These are phyloP conservation scores for Hyla sarda DNA, from an alignment of 2,113 vertebrate genomes.

Conservation along the genomic window DNA sequence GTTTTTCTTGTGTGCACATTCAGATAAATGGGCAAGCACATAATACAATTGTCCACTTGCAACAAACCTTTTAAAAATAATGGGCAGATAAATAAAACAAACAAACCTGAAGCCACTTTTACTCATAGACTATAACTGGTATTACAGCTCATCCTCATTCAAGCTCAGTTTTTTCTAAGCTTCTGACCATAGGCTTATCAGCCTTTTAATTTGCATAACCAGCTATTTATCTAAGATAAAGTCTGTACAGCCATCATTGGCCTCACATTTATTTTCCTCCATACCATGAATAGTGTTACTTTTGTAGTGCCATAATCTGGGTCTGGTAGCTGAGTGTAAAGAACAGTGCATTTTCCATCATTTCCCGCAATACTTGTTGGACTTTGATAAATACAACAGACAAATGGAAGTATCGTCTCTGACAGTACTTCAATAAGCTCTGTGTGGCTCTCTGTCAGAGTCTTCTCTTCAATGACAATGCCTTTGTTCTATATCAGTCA, in stretches of 20 bases:
- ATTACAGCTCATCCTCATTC: neutral
- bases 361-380: constrained; percentile 81
- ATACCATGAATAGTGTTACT: neutral
- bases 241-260: neutral
- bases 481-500: constrained; percentile 92
- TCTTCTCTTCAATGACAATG: constrained; percentile 87
- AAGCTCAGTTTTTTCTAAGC: neutral
- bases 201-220: neutral
- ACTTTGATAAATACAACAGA: constrained; percentile 84
- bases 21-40: no score
- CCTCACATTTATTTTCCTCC: neutral
- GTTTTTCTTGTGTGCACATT: no score
- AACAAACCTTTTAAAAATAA: neutral
- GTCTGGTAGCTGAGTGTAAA: neutral
- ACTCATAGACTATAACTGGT: neutral
- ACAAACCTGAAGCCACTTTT: neutral
- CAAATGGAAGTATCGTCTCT: constrained; percentile 78
- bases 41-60: no score
- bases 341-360: constrained; percentile 70
- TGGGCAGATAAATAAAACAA: neutral
- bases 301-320: neutral
- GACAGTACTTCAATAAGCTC: constrained; percentile 92
- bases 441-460: constrained; percentile 86
- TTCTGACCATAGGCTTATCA: neutral
- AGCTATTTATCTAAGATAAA: neutral